phyloP scores from a whole-genome alignment of 2,113 vertebrate species.

The Mastomys natalensis region DNA sequence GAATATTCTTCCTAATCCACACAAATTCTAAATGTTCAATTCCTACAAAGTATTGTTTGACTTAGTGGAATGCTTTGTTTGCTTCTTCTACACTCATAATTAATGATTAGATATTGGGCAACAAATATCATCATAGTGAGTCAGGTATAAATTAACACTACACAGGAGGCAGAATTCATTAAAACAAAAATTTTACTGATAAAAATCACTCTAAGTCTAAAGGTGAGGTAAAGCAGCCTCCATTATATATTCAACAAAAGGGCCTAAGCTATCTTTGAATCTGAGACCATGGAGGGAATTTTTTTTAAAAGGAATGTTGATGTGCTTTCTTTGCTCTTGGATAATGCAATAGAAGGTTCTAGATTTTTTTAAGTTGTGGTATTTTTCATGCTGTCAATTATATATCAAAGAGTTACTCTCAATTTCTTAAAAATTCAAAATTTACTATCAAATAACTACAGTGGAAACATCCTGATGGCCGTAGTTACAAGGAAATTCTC shows the following conservation, averaged over 20 bases:
- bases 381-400: slow-evolving; percentile 78
- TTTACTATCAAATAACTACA: slow-evolving; percentile 72
- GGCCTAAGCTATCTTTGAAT: slow-evolving; percentile 51
- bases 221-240: slow-evolving; percentile 40
- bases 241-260: slow-evolving; percentile 56
- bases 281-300: background rate
- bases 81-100: slow-evolving; percentile 59
- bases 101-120: background rate
- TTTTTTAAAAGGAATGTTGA: slow-evolving; percentile 62
- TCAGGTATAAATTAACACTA: slow-evolving; percentile 33
- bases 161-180: background rate
- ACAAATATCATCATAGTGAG: background rate
- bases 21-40: slow-evolving; percentile 53
- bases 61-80: slow-evolving; percentile 38
- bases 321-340: slow-evolving; percentile 34
- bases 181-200: slow-evolving; percentile 52
- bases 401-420: slow-evolving; percentile 68
- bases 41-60: background rate
- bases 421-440: slow-evolving; percentile 77
- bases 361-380: slow-evolving; percentile 35
- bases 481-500: slow-evolving; percentile 66
- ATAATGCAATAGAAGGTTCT: slow-evolving; percentile 33
- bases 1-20: slow-evolving; percentile 65
- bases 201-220: slow-evolving; percentile 52
- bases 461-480: slow-evolving; percentile 55